phyloP scores from a whole-genome alignment of 30 jellyfish, hydroid and myxozoan species.

The Hydra vulgaris region DNA sequence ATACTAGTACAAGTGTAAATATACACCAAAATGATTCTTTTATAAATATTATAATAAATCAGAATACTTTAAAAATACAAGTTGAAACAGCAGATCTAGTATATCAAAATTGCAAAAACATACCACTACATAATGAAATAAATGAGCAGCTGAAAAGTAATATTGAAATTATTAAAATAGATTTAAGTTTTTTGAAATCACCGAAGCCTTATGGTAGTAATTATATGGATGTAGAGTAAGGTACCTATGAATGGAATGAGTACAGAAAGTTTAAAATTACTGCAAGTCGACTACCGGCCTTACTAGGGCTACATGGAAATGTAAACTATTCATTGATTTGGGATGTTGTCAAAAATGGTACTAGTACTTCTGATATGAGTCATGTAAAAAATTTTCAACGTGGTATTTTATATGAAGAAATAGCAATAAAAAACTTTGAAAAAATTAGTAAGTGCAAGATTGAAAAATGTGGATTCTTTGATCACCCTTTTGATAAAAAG shows the following conservation, averaged over 20 bases:
- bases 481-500: conserved; percentile 4
- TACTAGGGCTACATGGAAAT: not conserved
- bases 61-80: too few species aligned
- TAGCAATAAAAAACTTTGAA: conserved; percentile 3
- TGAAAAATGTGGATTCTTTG: conserved; percentile 4
- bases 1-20: too few species aligned
- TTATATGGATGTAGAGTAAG: not conserved
- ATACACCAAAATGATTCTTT: too few species aligned
- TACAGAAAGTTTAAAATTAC: not conserved
- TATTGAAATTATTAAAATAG: not conserved
- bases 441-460: not conserved
- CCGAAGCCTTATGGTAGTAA: conserved; percentile 7
- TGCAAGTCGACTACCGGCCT: conserved; percentile 13
- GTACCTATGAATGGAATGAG: not conserved
- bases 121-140: not conserved
- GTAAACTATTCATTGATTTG: not conserved
- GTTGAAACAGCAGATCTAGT: too few species aligned
- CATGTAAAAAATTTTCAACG: not conserved
- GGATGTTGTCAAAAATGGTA: conserved; percentile 11
- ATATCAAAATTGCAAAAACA: conserved; percentile 2
- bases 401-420: conserved; percentile 11
- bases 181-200: not conserved
- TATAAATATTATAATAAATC: too few species aligned
- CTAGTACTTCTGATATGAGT: not conserved
- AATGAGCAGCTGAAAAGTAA: conserved; percentile 2